Base-by-base conservation (phyloP, 2,797 vertebrate genomes). In the Tenualosa thibaudeaui region DNA sequence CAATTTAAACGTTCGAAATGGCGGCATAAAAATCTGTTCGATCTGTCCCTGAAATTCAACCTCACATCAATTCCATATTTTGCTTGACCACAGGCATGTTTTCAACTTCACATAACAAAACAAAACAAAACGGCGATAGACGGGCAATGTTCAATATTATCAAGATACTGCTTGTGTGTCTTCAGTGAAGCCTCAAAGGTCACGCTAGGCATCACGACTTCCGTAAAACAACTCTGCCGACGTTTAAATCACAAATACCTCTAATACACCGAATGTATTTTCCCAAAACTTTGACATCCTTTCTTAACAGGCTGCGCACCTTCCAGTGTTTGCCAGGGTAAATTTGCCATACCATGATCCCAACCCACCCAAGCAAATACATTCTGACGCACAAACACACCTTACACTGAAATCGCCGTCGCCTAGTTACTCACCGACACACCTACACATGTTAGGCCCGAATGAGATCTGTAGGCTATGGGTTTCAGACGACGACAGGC, bases 1-100 rank as follows among this genome's bases (percentile, higher is more conserved):
- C 93, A 92, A 95, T 96, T 97, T 97, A 96, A 97, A 97, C 94
- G 94, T 87, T 94, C 92, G 93, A 93, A 95, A 95, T 94, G 60
- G 81, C 85, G 84, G 92, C 92, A 83, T 58, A 71, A 22, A 46
- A 78, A 37, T 68, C 87, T 85, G 89, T 37, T 60, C 58, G 81
- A 68, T 51, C 24, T 82, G 58, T 65, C 62, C 50, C 60, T 40
- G 56, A 50, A 83, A 78, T 71, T 58, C 31, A 26, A 71, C 8
- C 9, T 60, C 50, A 71, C 53, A 9, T 71, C 13, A 49, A 81
- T 40, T 62, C 9, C 40, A 5, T 46, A 43, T 78, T 78, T 78
- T 78, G 40, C 40, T 43, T 78, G 71, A 78, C 71, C 71, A 62
- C n/a, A 24, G n/a, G 9, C 22, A 22, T 1, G 71, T 43, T 46